phyloP scores from a whole-genome alignment of 2,797 vertebrate genomes.

The Astyanax mexicanus region DNA sequence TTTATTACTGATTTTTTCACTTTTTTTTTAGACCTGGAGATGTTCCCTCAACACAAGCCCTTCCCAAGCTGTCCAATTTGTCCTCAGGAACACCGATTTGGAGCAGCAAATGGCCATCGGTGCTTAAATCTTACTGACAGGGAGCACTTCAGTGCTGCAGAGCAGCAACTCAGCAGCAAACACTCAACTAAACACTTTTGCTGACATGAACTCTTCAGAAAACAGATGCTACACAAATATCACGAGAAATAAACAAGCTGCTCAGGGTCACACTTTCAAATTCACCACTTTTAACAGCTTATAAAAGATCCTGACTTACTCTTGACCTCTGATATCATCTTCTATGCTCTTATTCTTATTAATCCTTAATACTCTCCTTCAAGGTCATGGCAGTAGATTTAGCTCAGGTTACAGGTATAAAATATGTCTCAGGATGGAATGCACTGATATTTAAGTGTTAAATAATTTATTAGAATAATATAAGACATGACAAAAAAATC shows the following conservation, averaged over 20 bases:
- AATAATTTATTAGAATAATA: too few relatives aligned
- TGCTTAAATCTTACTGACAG: neutral
- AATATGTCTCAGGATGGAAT: too few relatives aligned
- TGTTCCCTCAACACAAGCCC: neutral
- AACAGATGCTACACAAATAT: neutral
- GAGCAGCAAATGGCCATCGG: neutral
- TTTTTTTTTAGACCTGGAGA: too few relatives aligned
- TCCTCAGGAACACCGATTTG: neutral
- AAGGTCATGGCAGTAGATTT: too few relatives aligned
- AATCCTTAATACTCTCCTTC: too few relatives aligned
- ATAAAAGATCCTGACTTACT: neutral
- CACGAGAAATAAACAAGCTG: neutral
- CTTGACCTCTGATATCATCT: too few relatives aligned
- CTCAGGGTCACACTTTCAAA: slow-evolving; percentile 5
- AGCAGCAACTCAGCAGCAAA: too few relatives aligned
- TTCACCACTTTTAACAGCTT: neutral
- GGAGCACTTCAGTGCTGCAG: neutral
- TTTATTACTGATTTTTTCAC: too few relatives aligned
- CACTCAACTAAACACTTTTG: too few relatives aligned
- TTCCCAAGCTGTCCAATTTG: neutral
- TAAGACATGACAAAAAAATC: too few relatives aligned
- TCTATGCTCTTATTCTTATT: neutral
- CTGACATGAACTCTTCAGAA: neutral
- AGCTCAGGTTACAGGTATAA: too few relatives aligned
- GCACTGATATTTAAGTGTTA: neutral